Conservation (phyloP, 2,888 invertebrate genomes). For the Polydrusus pterygomalis region DNA sequence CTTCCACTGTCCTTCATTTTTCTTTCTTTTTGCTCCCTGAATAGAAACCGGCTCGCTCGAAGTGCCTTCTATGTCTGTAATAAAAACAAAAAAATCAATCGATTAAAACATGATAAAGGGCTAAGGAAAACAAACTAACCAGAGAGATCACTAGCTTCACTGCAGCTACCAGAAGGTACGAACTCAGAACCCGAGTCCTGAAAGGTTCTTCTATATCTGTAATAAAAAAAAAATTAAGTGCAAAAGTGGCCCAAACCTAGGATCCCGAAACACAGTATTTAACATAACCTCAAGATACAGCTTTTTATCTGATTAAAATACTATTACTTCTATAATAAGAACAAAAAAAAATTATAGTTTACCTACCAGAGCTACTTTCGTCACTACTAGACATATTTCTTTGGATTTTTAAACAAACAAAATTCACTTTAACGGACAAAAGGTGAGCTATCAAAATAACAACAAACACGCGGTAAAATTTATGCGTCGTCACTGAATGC, state of each 20-base stretch:
- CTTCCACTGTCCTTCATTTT: constrained; percentile 38
- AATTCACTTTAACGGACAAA: background rate
- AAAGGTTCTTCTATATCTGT: constrained; percentile 27
- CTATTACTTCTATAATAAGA: too few species aligned
- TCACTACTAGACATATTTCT: background rate
- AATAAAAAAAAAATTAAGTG: constrained; percentile 34
- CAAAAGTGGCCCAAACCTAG: constrained; percentile 39
- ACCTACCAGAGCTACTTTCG: background rate
- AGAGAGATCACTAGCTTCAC: constrained; percentile 13
- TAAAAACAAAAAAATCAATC: constrained; percentile 4
- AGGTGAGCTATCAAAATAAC: background rate
- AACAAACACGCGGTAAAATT: constrained; percentile 10
- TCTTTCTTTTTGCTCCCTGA: constrained; percentile 24
- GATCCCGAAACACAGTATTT: background rate
- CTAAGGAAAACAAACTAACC: constrained; percentile 15
- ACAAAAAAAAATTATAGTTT: background rate
- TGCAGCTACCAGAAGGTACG: constrained; percentile 18
- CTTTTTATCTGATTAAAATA: background rate
- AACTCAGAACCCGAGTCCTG: constrained; percentile 20
- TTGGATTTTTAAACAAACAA: background rate
- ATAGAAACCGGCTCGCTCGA: constrained; percentile 2
- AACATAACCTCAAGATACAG: constrained; percentile 21
- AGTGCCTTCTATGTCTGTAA: constrained; percentile 24
- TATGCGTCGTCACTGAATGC: constrained; percentile 20
- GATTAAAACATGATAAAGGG: background rate